Percentiles rank a stretch among this genome's conserved stretches.
Conservation (phyloP, 2,888 invertebrate species). For the Pocota personata region DNA sequence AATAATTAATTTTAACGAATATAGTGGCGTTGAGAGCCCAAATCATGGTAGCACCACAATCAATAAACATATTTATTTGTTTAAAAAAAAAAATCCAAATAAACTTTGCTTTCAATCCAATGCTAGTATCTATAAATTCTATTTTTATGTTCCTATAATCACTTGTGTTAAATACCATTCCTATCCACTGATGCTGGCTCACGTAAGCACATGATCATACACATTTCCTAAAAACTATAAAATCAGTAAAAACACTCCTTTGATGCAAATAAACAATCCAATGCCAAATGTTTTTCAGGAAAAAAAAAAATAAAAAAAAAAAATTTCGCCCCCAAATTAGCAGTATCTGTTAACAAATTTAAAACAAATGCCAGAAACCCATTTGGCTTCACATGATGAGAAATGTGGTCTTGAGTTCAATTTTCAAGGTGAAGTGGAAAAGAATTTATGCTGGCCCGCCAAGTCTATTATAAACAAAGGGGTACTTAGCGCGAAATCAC, state of each 20-base stretch:
- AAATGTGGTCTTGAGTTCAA: not conserved
- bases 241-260: not conserved
- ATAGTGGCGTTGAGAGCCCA: no score
- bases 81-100: no score
- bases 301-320: not conserved
- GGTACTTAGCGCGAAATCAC: not conserved
- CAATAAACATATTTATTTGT: not conserved
- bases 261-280: conserved; percentile 7
- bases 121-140: no score
- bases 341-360: conserved; percentile 28
- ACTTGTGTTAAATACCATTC: not conserved
- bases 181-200: not conserved
- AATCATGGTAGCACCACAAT: no score
- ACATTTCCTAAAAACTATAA: not conserved
- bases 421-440: conserved; percentile 20
- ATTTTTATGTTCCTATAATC: not conserved
- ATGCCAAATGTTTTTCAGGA: not conserved
- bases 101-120: no score
- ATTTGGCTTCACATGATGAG: not conserved
- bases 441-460: not conserved
- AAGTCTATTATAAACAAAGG: not conserved
- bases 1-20: no score
- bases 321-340: conserved; percentile 3
- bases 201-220: not conserved
- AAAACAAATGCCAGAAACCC: conserved; percentile 27